Conservation (phyloP, 2,888 invertebrate genomes). For the Caenorhabditis sp. region DNA sequence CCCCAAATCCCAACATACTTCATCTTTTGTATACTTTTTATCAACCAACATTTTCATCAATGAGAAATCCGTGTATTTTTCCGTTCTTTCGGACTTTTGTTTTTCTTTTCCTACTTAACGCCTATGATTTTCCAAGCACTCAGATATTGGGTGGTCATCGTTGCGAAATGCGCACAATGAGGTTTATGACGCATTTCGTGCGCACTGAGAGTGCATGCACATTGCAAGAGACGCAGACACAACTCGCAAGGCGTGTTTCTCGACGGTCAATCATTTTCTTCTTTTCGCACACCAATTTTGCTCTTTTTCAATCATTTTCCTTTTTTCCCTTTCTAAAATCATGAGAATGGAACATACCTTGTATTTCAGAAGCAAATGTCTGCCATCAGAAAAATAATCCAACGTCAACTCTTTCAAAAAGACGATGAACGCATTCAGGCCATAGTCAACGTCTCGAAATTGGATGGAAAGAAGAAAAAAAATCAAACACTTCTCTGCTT, state of each 20-base stretch:
- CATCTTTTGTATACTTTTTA: background rate
- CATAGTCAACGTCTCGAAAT: constrained; percentile 90
- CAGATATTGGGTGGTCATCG: no score
- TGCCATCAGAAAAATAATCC: constrained; percentile 73
- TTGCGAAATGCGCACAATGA: no score
- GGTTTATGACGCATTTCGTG: constrained; percentile 12
- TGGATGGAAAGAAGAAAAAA: constrained; percentile 88
- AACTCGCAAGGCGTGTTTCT: background rate
- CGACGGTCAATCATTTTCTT: constrained; percentile 4
- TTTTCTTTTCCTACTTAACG: no score
- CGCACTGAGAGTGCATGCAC: no score
- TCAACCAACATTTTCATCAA: background rate
- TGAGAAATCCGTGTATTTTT: background rate
- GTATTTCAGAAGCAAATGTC: constrained; percentile 64
- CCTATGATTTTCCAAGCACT: no score
- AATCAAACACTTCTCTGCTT: constrained; percentile 89
- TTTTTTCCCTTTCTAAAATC: background rate
- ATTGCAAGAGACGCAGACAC: constrained; percentile 23
- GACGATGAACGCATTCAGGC: constrained; percentile 89
- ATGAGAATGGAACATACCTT: background rate
- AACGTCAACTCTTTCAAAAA: constrained; percentile 85
- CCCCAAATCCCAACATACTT: no score
- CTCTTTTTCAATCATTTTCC: background rate
- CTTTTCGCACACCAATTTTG: no score
- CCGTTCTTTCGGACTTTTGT: background rate